Base-by-base conservation (phyloP, 2,888 invertebrate genomes). In the Dasysyrphus tricinctus region DNA sequence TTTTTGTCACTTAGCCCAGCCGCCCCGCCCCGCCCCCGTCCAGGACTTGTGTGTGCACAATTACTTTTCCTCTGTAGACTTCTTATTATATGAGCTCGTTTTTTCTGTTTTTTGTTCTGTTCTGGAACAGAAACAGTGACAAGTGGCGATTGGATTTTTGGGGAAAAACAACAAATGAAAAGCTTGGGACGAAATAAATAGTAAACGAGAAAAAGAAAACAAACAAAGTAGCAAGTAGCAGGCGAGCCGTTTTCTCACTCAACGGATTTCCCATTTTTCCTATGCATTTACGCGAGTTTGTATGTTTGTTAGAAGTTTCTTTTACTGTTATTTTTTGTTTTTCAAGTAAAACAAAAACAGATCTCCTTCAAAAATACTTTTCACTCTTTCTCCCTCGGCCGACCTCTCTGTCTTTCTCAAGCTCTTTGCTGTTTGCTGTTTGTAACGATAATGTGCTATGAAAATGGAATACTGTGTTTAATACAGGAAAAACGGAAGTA, bases 211-310 rank as follows among this genome's bases (percentile, higher is more conserved):
- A 4, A 16, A 65, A 24, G 11, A 34, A 37, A 42, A 34, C 57
- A n/a, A 42, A 51, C 51, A 32, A 51, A 39, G 24, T 12, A 47
- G 39, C 9, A 14, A 4, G 16, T 8, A 47, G 44, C 16, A 74
- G 65, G 16, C 65, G 51, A 67, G 19, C 9, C 76, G 39, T 78
- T 78, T 54, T 77, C 47, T 65, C 19, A 49, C 24, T 54, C 54
- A 59, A 39, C 75, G 82, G 75, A 86, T 86, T 72, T 86, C 75
- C 82, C 82, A 79, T 65, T 82, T 82, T 42, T 51, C 39, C 59
- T 37, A 78, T 73, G 80, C 65, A 74, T 67, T 78, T 49, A 49
- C 51, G n/a, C 73, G 57, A 56, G 72, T 51, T 74, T 73, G 54
- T 85, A 67, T 72, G 56, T 65, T 54, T 75, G 14, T 49, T 11